phyloP scores from a whole-genome alignment of 2,888 invertebrate genomes.

The Ennomos erosarius region DNA sequence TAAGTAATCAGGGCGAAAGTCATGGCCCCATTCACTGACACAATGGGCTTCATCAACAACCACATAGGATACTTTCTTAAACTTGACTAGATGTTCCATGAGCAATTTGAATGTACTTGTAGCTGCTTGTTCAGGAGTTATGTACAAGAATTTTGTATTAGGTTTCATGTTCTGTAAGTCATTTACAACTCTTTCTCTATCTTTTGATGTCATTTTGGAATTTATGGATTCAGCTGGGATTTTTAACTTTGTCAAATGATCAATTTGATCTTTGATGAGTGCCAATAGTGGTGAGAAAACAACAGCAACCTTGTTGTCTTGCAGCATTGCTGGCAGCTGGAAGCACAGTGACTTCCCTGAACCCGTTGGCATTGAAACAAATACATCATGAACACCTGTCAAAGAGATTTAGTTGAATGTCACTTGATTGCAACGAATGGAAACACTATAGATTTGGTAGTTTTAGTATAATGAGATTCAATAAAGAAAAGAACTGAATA shows the following conservation, averaged over 20 bases:
- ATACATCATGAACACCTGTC: constrained; percentile 94
- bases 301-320: constrained; percentile 92
- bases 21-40: constrained; percentile 99
- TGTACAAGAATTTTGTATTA: constrained; percentile 93
- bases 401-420: constrained; percentile 12
- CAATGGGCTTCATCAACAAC: constrained; percentile 99
- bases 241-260: constrained; percentile 91
- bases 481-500: no score
- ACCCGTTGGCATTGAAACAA: constrained; percentile 99
- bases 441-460: no score
- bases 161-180: constrained; percentile 92
- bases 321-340: constrained; percentile 96
- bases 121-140: constrained; percentile 98
- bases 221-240: constrained; percentile 96
- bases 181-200: constrained; percentile 90
- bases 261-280: constrained; percentile 98
- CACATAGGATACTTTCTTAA: constrained; percentile 93
- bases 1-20: constrained; percentile 97
- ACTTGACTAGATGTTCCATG: constrained; percentile 88
- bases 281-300: constrained; percentile 98
- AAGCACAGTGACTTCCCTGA: constrained; percentile 99
- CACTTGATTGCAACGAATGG: no score
- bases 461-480: no score
- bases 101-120: constrained; percentile 90
- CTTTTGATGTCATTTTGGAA: constrained; percentile 93